These are phyloP conservation scores for Drosophila infuscata DNA, from an alignment of 2,888 invertebrate species.

Conservation along the genomic window DNA sequence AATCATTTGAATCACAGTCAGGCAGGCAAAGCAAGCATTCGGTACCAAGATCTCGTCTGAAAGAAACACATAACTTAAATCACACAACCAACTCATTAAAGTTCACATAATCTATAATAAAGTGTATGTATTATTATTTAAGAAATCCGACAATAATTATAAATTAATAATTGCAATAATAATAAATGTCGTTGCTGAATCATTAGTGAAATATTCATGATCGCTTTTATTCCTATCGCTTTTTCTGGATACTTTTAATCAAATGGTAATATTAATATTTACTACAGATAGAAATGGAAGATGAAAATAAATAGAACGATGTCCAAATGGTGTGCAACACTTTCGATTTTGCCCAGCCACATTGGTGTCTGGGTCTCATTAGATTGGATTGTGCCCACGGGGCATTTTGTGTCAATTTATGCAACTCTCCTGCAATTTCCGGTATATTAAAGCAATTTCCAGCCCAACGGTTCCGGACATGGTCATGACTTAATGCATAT, in stretches of 20 bases:
- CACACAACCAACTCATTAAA: no score
- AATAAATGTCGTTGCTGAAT: background rate
- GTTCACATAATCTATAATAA: background rate
- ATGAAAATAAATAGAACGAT: background rate
- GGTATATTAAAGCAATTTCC: conserved; percentile 81
- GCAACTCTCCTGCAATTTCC: conserved; percentile 80
- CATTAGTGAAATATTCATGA: no score
- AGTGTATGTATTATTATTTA: background rate
- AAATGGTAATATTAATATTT: background rate
- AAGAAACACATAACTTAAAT: background rate
- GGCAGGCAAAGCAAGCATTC: background rate
- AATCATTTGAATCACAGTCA: no score
- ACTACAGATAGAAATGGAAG: no score
- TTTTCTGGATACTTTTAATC: background rate
- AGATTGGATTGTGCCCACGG: conserved; percentile 78
- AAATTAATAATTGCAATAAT: background rate
- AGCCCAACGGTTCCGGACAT: conserved; percentile 51
- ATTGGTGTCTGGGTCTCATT: conserved; percentile 52
- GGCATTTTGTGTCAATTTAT: conserved; percentile 83
- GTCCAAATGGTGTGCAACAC: conserved; percentile 33
- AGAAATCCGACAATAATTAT: background rate
- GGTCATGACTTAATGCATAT: conserved; percentile 69
- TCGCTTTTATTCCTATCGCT: background rate
- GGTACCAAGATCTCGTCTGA: background rate
- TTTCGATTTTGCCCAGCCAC: conserved; percentile 43